A percentile compares a stretch with the other conserved stretches of the same genome.
phyloP scores from a whole-genome alignment of 1,140 invertebrate species.

The Trinorchestia longiramus region DNA sequence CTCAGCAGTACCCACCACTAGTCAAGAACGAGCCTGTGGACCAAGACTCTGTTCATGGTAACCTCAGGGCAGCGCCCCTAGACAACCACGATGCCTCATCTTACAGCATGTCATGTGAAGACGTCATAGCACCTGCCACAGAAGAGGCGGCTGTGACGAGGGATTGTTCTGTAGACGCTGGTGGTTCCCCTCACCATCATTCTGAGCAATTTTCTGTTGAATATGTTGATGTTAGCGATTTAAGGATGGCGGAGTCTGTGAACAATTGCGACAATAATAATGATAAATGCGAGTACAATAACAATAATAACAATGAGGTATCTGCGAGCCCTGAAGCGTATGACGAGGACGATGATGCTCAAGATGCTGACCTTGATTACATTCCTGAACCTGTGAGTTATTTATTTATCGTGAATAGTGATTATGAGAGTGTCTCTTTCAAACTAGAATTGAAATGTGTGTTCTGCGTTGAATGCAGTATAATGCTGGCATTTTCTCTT shows the following conservation, averaged over 20 bases:
- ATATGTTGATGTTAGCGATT: neutral
- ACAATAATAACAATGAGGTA: conserved; percentile 31
- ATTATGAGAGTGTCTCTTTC: neutral
- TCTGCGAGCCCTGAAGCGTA: neutral
- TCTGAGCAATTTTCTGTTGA: neutral
- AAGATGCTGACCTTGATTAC: neutral
- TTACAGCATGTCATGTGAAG: neutral
- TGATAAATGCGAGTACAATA: neutral
- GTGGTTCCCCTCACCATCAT: neutral
- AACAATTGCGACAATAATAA: neutral
- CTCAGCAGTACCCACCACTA: neutral
- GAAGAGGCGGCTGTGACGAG: too few species aligned
- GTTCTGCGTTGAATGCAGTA: too few species aligned
- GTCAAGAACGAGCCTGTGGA: neutral
- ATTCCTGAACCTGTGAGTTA: conserved; percentile 40
- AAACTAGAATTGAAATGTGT: neutral
- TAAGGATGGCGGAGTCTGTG: neutral
- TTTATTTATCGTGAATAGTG: neutral
- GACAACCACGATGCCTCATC: neutral
- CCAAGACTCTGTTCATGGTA: neutral
- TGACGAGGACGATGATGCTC: neutral
- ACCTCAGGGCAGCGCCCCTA: neutral
- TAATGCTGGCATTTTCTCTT: too few species aligned
- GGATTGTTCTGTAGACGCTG: neutral
- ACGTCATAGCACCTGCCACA: neutral